Base-by-base conservation (phyloP, 2,797 vertebrate genomes). In the Gymnocypris eckloni region DNA sequence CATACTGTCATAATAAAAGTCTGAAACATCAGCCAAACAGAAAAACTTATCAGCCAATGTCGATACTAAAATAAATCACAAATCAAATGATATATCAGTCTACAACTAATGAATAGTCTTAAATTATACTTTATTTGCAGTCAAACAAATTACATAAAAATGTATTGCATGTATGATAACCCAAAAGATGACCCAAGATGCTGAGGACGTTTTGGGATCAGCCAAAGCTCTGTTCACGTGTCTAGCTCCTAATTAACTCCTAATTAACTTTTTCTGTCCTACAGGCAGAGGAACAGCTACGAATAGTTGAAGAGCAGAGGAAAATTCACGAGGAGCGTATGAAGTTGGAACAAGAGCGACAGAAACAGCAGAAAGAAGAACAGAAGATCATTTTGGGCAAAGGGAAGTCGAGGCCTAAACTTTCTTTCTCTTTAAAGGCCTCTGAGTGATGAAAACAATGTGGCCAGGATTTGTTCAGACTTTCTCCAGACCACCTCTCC, bases 361-460 rank as follows among this genome's bases (percentile, higher is more conserved):
- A 99, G 91, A 96, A 93, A 92, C 98, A 99, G 91, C 98, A 99
- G 96, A 99, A 99, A 91, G 98, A 99, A 94, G 98, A 99, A 93
- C 98, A 99, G 97, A 98, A 98, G 97, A 98, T 99, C 82, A 99
- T 99, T 95, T 95, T 99, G 91, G 98, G 98, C 92, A 98, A 99
- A 94, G 98, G 98, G 88, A 99, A 99, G 94, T 98, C 98, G 93
- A 95, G 98, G 92, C 98, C 98, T 87, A 99, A 99, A 95, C 97
- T 99, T 88, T 99, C 98, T 93, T 99, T 99, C 95, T 96, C 97
- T 41, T 93, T 99, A 91, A 99, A 99, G 94, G 97, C 96, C 91
- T 93, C 97, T 86, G 98, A 98, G 94, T 99, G 94, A 98, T 91
- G 94, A 52, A 59, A 81, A 81, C 79, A 66, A 73, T 20, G 45